Evolutionary conservation across 2,888 invertebrate genomes (phyloP).

Genomic region (Rhamnusium bicolor): DNA sequence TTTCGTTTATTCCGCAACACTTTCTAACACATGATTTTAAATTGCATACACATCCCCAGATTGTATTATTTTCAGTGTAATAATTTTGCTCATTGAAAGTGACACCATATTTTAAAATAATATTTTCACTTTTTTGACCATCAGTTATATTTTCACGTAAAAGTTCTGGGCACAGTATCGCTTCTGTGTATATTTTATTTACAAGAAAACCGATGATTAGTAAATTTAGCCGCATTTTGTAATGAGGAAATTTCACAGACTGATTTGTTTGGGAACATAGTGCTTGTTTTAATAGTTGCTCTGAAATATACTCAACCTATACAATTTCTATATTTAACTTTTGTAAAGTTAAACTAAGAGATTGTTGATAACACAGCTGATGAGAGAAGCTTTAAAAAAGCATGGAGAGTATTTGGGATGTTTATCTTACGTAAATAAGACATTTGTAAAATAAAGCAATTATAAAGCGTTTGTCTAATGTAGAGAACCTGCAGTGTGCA

Average conservation of each 20-base stretch:
- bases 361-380: slow-evolving; percentile 30
- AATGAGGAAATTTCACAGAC: slow-evolving; percentile 11
- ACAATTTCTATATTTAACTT: slow-evolving; percentile 42
- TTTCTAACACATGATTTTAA: slow-evolving; percentile 27
- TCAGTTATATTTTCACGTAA: slow-evolving; percentile 14
- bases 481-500: too few species aligned
- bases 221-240: slow-evolving; percentile 11
- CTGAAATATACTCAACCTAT: slow-evolving; percentile 24
- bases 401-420: slow-evolving; percentile 7
- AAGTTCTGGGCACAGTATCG: not conserved
- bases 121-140: not conserved
- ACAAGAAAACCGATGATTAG: slow-evolving; percentile 3
- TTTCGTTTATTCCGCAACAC: slow-evolving; percentile 34
- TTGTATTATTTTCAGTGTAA: not conserved
- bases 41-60: slow-evolving; percentile 22
- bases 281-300: slow-evolving; percentile 23
- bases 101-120: slow-evolving; percentile 3
- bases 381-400: slow-evolving; percentile 3
- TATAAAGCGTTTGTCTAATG: too few species aligned
- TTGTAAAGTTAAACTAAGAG: slow-evolving; percentile 22
- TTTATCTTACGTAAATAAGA: slow-evolving; percentile 20
- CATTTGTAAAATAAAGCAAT: not conserved
- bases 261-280: slow-evolving; percentile 16
- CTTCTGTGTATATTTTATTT: not conserved
- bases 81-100: slow-evolving; percentile 3